Evolutionary conservation across 2,888 invertebrate species (phyloP).

Genomic region (Helicoverpa assulta): DNA sequence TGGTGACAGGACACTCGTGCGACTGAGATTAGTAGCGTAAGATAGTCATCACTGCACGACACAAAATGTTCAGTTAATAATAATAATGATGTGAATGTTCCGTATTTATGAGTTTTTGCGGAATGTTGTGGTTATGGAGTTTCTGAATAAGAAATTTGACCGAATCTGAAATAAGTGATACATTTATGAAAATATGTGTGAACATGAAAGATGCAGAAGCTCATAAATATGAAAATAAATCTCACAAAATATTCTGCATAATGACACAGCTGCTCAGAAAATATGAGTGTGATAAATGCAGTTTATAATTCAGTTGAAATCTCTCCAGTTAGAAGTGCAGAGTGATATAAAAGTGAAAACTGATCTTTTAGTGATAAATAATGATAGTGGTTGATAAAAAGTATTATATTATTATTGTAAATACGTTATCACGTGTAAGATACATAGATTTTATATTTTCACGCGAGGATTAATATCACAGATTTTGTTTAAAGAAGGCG

Average conservation of each 20-base stretch:
- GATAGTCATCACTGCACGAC: slow-evolving; percentile 29
- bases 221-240: neutral
- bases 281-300: neutral
- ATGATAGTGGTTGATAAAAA: slow-evolving; percentile 59
- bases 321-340: slow-evolving; percentile 4
- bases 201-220: neutral
- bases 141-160: neutral
- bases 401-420: slow-evolving; percentile 69
- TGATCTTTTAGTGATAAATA: slow-evolving; percentile 54
- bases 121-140: neutral
- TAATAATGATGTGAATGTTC: neutral
- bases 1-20: slow-evolving; percentile 49
- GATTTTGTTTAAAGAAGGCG: slow-evolving; percentile 13
- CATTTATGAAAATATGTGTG: slow-evolving; percentile 1
- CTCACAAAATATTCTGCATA: too few species aligned
- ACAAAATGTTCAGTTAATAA: too few species aligned
- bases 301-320: neutral
- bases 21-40: slow-evolving; percentile 64
- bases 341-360: slow-evolving; percentile 51
- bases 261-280: neutral
- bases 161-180: neutral
- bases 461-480: slow-evolving; percentile 44
- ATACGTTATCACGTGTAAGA: slow-evolving; percentile 62
- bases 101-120: slow-evolving; percentile 5
- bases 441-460: slow-evolving; percentile 52